Evolutionary conservation across 2,113 vertebrate species (phyloP).

Genomic region (Orthonyx spaldingii): DNA sequence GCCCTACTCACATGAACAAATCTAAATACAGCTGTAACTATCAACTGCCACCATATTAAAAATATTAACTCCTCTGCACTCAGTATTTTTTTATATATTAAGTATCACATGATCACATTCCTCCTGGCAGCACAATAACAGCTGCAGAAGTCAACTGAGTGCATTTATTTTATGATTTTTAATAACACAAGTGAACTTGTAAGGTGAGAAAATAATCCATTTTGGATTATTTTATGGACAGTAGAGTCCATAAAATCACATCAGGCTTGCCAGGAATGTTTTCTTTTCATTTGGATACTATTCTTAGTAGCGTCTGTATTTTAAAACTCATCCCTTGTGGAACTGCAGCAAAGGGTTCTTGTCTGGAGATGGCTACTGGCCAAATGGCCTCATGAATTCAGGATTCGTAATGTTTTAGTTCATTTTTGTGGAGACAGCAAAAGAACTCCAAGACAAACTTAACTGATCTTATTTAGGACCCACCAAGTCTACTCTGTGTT

Average conservation of each 20-base stretch:
- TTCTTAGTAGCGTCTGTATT: background rate
- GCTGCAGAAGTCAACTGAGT: background rate
- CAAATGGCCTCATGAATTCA: background rate
- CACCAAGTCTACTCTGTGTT: background rate
- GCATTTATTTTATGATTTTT: background rate
- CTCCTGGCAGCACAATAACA: background rate
- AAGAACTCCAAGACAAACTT: background rate
- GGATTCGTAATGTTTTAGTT: background rate
- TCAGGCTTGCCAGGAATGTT: background rate
- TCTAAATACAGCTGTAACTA: background rate
- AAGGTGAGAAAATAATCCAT: background rate
- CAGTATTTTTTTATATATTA: background rate
- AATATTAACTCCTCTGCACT: background rate
- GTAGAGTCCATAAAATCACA: background rate
- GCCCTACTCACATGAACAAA: background rate
- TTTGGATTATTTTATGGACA: background rate
- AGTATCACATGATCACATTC: background rate
- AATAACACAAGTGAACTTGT: background rate
- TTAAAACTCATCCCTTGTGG: background rate
- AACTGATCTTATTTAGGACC: background rate
- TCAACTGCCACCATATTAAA: background rate
- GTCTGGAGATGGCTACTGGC: background rate
- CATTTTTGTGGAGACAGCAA: background rate
- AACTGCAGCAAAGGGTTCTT: background rate
- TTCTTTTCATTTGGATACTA: background rate